Evolutionary conservation across 2,113 vertebrate species (phyloP).

Genomic region (Psephotus haematonotus): DNA sequence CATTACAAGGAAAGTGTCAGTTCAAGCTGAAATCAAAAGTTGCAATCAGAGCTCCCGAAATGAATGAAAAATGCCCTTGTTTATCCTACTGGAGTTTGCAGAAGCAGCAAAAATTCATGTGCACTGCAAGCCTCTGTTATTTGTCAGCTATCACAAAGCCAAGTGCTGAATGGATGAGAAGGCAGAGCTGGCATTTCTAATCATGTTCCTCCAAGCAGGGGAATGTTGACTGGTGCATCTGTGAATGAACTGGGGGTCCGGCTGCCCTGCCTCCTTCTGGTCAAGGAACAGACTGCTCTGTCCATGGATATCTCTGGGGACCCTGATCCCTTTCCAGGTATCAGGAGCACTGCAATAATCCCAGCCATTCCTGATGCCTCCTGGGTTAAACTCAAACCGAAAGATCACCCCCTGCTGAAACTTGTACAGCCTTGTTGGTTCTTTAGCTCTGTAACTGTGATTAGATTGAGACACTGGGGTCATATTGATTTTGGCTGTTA

Average conservation of each 20-base stretch:
- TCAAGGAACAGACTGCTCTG: not conserved
- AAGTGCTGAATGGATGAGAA: not conserved
- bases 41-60: not conserved
- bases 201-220: not conserved
- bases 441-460: not conserved
- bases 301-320: fast-evolving
- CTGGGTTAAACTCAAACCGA: not conserved
- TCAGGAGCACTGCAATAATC: not conserved
- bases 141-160: not conserved
- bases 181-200: not conserved
- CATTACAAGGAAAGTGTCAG: not conserved
- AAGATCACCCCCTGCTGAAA: not conserved
- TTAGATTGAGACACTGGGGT: constrained; percentile 7
- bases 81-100: constrained; percentile 32
- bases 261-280: not conserved
- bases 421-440: not conserved
- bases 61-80: constrained; percentile 38
- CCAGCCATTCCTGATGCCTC: not conserved
- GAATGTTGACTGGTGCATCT: not conserved
- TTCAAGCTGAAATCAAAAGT: not conserved
- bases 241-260: not conserved
- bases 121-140: not conserved
- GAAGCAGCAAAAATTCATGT: not conserved
- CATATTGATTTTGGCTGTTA: constrained; percentile 48
- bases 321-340: not conserved